A percentile compares a stretch with the other conserved stretches of the same genome.
These are phyloP conservation scores for Pegoplata infirma DNA, from an alignment of 2,888 invertebrate genomes.

Conservation along the genomic window DNA sequence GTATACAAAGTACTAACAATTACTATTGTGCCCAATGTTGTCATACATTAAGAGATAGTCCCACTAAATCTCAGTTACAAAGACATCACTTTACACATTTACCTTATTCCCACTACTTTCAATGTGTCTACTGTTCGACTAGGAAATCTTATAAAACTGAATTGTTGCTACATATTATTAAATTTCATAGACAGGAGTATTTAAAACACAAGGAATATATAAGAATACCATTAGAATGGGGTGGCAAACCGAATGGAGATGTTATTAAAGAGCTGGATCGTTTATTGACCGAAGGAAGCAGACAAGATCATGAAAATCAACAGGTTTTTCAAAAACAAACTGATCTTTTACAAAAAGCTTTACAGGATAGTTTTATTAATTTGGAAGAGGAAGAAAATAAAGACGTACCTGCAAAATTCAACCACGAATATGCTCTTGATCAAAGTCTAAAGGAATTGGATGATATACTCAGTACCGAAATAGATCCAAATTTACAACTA, in stretches of 20 bases:
- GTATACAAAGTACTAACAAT: conserved; percentile 70
- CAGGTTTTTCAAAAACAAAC: background rate
- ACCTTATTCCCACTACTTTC: conserved; percentile 68
- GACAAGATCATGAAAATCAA: background rate
- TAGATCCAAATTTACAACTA: conserved; percentile 8
- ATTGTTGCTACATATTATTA: conserved; percentile 54
- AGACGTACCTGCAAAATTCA: conserved; percentile 41
- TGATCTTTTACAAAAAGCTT: conserved; percentile 66
- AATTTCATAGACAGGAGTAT: conserved; percentile 49
- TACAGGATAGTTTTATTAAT: conserved; percentile 70
- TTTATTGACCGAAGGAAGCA: conserved; percentile 2
- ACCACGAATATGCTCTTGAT: conserved; percentile 69
- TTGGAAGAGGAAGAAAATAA: conserved; percentile 63
- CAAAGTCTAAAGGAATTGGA: conserved; percentile 71
- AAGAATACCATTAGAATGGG: conserved; percentile 61
- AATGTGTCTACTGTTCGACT: conserved; percentile 56
- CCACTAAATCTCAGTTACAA: conserved; percentile 69
- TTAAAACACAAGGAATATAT: conserved; percentile 50
- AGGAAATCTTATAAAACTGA: conserved; percentile 60
- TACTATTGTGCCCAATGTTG: conserved; percentile 71
- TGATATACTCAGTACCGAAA: conserved; percentile 68
- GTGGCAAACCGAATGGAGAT: conserved; percentile 20
- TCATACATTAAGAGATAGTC: conserved; percentile 72
- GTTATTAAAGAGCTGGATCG: conserved; percentile 11
- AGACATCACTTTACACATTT: conserved; percentile 72